Evolutionary conservation across 2,888 invertebrate genomes (phyloP), one percentile per base, ranked within the genome.

Genomic region (Sinelater perroti): DNA sequence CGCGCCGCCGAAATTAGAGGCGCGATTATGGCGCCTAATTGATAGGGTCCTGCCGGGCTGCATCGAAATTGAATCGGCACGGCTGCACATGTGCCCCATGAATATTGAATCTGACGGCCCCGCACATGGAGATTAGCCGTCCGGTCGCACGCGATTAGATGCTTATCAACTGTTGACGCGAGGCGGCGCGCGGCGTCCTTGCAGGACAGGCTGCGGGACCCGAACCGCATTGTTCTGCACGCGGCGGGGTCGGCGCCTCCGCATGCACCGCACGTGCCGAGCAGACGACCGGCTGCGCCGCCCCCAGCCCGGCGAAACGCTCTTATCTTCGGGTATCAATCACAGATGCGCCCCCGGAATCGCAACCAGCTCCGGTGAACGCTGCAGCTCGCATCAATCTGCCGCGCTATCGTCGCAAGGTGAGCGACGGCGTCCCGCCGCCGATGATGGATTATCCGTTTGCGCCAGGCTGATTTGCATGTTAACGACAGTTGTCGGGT

Each of bases 241-340:
- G 54, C 60, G 28, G 35, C 61, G 62, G 60, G 55, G 61, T 62
- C 54, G 61, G 52, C 55, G 55, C 54, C 60, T 66, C 57, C 64
- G 56, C 60, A 66, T 64, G 58, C 55, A 28, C 36, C 45, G 59
- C 64, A 64, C 65, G 65, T 64, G 65, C 61, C 51, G 56, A 59
- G 51, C 58, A 60, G 55, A 63, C 57, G 63, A 64, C 61, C 63
- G 62, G 58, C 52, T 46, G 54, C 52, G 60, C 45, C 50, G 49
- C 26, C 42, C 42, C 28, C 42, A 49, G 54, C 57, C 62, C 57
- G 26, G 40, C 46, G 55, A 63, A 65, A 63, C 58, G 59, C 60
- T 60, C 64, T 66, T 64, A 66, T 66, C 62, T 61, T 57, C 56
- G 58, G 57, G 64, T 66, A 64, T 66, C 64, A 66, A 66, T 64